These are phyloP conservation scores for Caenorhabditis sp. DNA, from an alignment of 2,888 invertebrate genomes.

Conservation along the genomic window DNA sequence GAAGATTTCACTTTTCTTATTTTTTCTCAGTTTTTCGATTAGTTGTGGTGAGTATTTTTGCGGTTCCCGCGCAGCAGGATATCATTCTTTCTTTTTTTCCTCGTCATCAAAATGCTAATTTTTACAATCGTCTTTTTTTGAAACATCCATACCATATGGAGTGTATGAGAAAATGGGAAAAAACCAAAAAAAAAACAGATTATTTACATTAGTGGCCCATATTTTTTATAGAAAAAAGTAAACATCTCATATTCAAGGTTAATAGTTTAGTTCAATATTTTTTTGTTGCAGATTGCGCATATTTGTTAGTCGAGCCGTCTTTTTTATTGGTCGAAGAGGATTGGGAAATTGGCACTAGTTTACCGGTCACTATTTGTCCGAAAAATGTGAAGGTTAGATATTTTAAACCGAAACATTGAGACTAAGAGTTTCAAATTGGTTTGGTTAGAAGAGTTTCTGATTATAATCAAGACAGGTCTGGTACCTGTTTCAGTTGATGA, in stretches of 20 bases:
- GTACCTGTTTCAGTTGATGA: no score
- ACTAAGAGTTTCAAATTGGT: no score
- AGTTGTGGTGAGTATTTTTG: not conserved
- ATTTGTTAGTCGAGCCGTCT: slow-evolving; percentile 56
- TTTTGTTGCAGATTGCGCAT: not conserved
- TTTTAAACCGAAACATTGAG: no score
- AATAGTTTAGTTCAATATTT: not conserved
- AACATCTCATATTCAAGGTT: not conserved
- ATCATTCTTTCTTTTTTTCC: not conserved
- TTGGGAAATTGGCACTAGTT: slow-evolving; percentile 55
- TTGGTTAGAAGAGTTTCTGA: no score
- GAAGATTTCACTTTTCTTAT: not conserved
- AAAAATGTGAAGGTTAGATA: slow-evolving; percentile 32
- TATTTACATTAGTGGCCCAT: not conserved
- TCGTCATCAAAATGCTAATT: not conserved
- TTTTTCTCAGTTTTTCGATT: not conserved
- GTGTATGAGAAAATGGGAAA: no score
- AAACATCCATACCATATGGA: not conserved
- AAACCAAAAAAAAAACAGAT: no score
- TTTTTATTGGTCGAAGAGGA: slow-evolving; percentile 64
- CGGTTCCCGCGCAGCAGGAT: not conserved
- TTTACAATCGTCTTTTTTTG: not conserved
- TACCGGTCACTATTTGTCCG: slow-evolving; percentile 60
- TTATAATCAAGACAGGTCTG: no score
- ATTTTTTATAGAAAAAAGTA: not conserved